Evolutionary conservation across 2,888 invertebrate species (phyloP), one percentile per base, ranked within the genome.

Genomic region (Leucania comma): DNA sequence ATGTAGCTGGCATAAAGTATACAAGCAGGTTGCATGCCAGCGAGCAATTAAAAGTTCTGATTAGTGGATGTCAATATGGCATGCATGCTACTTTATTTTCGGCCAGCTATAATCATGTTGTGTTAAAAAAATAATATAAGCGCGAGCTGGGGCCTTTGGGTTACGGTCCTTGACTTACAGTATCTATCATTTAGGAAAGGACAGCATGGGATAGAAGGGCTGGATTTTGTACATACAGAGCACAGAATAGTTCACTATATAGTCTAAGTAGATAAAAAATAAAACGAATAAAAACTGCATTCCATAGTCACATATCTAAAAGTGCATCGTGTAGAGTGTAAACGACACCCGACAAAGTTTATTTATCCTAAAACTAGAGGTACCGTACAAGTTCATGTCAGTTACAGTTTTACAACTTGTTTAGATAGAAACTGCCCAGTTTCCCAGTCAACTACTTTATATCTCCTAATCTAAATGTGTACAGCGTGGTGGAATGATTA

Each of bases 381-480:
- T 46, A 17, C 29, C 10, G 17, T 35, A 46, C 14, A 20, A 60
- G 46, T 65, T 74, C 58, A 61, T 60, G 53, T 60, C 58, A 67
- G 58, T 69, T 63, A 48, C 42, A 66, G 59, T 79, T 75, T 72
- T 57, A 51, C 61, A 38, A 53, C 51, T 73, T 60, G 50, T 58
- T 48, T 60, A 38, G 50, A 46, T 38, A 60, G 10, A 32, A 51
- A n/a, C 53, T 50, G 12, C 53, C 59, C 32, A 57, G 70, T 70
- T 68, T 60, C 6, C 51, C 35, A 61, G 53, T 46, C 38, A 50
- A 51, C 50, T 46, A 48, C 22, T 48, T 50, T 63, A 51, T 64
- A 71, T 82, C 75, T 66, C 29, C 0, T 35, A 51, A 80, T 79
- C 75, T 84, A 53, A 68, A 79, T 67, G 68, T 71, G 53, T n/a